Conservation (phyloP, 2,888 invertebrate genomes). For the Nebria salina region DNA sequence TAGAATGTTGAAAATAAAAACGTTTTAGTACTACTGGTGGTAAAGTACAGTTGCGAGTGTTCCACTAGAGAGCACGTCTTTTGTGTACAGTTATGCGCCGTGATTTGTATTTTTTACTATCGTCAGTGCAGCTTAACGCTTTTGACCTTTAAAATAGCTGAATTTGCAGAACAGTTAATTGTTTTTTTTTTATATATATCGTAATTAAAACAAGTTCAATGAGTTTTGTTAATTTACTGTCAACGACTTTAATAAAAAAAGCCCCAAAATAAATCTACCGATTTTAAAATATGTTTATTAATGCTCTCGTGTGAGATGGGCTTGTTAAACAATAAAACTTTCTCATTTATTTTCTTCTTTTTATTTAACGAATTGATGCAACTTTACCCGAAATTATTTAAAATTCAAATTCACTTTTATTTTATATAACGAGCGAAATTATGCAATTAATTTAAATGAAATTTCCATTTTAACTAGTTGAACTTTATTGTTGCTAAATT, state of each 20-base stretch:
- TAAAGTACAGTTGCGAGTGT: not conserved
- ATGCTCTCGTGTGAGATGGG: not conserved
- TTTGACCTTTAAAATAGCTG: not conserved
- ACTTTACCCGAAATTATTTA: not conserved
- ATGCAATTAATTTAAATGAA: not conserved
- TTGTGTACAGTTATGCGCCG: not conserved
- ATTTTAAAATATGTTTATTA: not conserved
- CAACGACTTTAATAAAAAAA: not conserved
- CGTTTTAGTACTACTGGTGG: not conserved
- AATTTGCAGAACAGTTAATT: not conserved
- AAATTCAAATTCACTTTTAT: conserved; percentile 1
- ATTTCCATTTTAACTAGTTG: not conserved
- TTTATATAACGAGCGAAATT: not conserved
- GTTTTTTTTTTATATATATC: not conserved
- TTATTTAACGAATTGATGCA: not conserved
- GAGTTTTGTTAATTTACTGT: not conserved
- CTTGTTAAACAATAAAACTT: not conserved
- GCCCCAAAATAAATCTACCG: too few relatives aligned
- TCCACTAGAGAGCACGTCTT: not conserved
- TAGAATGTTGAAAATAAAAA: not conserved
- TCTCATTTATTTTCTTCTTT: not conserved
- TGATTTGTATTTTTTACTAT: not conserved
- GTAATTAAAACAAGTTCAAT: not conserved
- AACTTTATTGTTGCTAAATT: not conserved
- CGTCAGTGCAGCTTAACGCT: not conserved